These are phyloP conservation scores for Entomobrya proxima DNA, from an alignment of 2,888 invertebrate species.

Conservation along the genomic window DNA sequence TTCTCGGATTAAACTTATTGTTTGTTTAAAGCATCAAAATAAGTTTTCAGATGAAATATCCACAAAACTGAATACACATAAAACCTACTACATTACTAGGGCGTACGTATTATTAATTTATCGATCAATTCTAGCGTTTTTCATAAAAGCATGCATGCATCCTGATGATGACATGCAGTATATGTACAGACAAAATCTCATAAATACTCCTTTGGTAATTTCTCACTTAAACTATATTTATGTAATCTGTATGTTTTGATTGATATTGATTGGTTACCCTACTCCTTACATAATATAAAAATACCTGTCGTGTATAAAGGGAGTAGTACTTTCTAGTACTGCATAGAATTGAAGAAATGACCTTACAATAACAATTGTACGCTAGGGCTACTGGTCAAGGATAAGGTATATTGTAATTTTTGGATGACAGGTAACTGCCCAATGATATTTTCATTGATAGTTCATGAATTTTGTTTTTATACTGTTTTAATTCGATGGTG, in stretches of 20 bases:
- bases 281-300: slow-evolving; percentile 34
- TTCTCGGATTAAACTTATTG: background rate
- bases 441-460: background rate
- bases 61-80: background rate
- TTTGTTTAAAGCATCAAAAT: slow-evolving; percentile 23
- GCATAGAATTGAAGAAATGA: background rate
- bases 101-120: background rate
- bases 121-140: background rate
- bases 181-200: slow-evolving; percentile 5
- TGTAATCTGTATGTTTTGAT: background rate
- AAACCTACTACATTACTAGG: background rate
- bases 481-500: slow-evolving; percentile 76
- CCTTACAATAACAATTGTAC: background rate
- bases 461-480: too few relatives aligned
- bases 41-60: background rate
- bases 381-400: background rate
- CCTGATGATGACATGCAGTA: too few relatives aligned
- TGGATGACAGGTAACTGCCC: background rate
- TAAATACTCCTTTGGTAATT: slow-evolving; percentile 60
- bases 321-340: background rate
- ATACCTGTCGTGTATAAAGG: slow-evolving; percentile 30
- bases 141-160: too few relatives aligned
- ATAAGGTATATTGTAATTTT: background rate
- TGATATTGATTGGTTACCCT: slow-evolving; percentile 29
- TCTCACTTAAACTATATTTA: slow-evolving; percentile 4